phyloP scores from a whole-genome alignment of 2,797 vertebrate species.

The Novumbra hubbsi region DNA sequence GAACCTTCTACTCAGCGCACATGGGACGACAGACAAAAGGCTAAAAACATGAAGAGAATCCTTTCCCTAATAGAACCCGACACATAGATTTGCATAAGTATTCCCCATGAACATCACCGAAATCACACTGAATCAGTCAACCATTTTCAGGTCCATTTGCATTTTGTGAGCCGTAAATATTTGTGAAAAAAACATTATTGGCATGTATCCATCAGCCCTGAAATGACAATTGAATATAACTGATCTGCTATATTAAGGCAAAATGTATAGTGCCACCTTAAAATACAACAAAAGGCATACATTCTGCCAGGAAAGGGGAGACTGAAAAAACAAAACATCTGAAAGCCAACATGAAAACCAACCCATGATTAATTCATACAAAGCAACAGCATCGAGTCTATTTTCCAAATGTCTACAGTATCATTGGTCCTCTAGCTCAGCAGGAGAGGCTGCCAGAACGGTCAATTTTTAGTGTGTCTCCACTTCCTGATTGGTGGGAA shows the following conservation, averaged over 20 bases:
- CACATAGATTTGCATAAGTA: slow-evolving; percentile 33
- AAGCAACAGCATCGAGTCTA: neutral
- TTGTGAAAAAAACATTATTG: slow-evolving; percentile 3
- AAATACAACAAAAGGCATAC: neutral
- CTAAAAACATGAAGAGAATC: slow-evolving; percentile 4
- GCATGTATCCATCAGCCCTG: slow-evolving; percentile 34
- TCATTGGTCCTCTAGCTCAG: neutral
- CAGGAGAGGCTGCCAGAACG: neutral
- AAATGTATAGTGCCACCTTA: neutral
- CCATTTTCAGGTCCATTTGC: slow-evolving; percentile 6
- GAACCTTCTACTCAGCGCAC: slow-evolving; percentile 29
- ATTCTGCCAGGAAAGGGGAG: neutral
- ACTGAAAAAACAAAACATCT: neutral
- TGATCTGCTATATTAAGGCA: neutral
- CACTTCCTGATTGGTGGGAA: slow-evolving; percentile 38
- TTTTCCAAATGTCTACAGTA: neutral
- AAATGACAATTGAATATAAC: slow-evolving; percentile 30
- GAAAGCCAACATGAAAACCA: neutral
- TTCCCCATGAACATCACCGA: slow-evolving; percentile 24
- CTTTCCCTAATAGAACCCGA: slow-evolving; percentile 26
- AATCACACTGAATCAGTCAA: slow-evolving; percentile 34
- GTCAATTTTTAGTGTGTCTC: slow-evolving; percentile 13
- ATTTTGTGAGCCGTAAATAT: slow-evolving; percentile 4
- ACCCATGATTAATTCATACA: neutral
- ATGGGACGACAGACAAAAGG: slow-evolving; percentile 19